Conservation (phyloP, 1,140 invertebrate genomes). For the Zaprionus tsacasi region DNA sequence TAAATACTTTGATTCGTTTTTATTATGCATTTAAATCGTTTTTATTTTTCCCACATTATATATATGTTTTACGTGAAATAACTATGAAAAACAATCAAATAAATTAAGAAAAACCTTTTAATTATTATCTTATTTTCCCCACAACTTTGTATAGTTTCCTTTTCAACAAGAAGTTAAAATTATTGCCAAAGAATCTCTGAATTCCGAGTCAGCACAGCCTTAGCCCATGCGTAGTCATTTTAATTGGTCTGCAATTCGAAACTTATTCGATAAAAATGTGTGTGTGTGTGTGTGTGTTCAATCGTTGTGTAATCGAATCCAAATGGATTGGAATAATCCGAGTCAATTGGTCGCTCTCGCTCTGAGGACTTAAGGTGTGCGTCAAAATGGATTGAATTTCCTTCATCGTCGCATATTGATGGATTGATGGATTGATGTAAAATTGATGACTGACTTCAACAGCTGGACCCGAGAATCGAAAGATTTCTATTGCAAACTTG, state of each 20-base stretch:
- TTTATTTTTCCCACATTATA: too few relatives aligned
- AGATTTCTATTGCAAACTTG: slow-evolving; percentile 23
- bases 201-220: background rate
- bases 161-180: background rate
- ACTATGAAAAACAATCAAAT: too few relatives aligned
- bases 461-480: slow-evolving; percentile 23
- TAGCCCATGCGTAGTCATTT: background rate
- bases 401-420: slow-evolving; percentile 8
- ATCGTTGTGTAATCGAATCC: slow-evolving; percentile 20
- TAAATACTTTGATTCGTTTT: too few relatives aligned
- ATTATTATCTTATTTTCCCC: background rate
- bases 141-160: background rate
- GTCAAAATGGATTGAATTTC: slow-evolving; percentile 18
- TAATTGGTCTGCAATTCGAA: slow-evolving; percentile 1
- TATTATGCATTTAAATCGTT: too few relatives aligned
- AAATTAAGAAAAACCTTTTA: background rate
- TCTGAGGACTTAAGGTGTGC: slow-evolving; percentile 21
- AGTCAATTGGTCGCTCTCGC: slow-evolving; percentile 34
- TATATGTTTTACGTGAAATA: too few relatives aligned
- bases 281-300: slow-evolving; percentile 1
- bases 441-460: slow-evolving; percentile 48
- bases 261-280: slow-evolving; percentile 21
- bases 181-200: background rate
- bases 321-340: slow-evolving; percentile 44
- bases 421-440: slow-evolving; percentile 51